Percentiles rank a stretch among this genome's conserved stretches.
These are phyloP conservation scores for Psittacula echo DNA, from an alignment of 2,797 vertebrate species.

Conservation along the genomic window DNA sequence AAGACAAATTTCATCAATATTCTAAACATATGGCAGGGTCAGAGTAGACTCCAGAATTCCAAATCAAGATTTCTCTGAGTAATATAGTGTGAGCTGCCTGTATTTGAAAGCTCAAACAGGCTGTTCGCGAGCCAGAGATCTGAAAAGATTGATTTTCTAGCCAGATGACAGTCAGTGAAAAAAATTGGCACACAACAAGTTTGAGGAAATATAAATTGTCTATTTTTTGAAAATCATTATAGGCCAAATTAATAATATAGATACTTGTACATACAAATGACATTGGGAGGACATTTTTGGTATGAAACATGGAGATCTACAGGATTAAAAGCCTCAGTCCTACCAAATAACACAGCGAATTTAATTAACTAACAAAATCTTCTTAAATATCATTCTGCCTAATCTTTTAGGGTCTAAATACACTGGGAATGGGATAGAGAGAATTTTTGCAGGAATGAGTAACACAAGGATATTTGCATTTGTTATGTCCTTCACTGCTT, in stretches of 20 bases:
- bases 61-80: not conserved
- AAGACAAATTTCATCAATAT: not conserved
- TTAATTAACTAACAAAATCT: not conserved
- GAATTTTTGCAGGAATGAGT: not conserved
- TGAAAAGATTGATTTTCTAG: not conserved
- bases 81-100: not conserved
- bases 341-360: not conserved
- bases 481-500: not conserved
- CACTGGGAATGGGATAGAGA: not conserved
- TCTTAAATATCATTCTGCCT: not conserved
- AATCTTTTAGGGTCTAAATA: not conserved
- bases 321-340: not conserved
- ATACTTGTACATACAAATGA: not conserved
- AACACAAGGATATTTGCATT: not conserved
- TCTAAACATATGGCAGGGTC: not conserved
- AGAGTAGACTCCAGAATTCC: not conserved
- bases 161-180: not conserved
- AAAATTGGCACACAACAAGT: not conserved
- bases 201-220: not conserved
- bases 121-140: not conserved
- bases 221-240: not conserved
- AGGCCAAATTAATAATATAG: not conserved
- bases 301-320: not conserved
- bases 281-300: not conserved
- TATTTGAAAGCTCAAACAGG: not conserved